Percentiles rank a stretch among this genome's conserved stretches.
Conservation (phyloP, 2,113 vertebrate species). For the Myotis brandtii region DNA sequence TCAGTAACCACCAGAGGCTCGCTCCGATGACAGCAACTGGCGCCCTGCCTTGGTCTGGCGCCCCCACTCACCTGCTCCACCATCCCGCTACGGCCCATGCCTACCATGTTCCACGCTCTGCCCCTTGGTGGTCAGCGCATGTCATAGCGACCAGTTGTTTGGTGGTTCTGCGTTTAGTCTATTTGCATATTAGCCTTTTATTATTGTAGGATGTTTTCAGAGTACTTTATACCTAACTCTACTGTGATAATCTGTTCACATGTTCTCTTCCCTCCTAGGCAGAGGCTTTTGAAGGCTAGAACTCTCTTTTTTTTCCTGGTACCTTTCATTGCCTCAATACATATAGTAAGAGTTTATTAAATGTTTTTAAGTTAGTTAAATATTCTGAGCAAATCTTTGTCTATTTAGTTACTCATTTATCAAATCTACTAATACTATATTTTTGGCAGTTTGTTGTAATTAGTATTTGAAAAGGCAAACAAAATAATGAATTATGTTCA, state of each 20-base stretch:
- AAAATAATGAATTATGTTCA: neutral
- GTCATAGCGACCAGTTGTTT: too few species aligned
- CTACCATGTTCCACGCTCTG: too few species aligned
- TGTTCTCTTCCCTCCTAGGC: slow-evolving; percentile 8
- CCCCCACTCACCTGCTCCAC: too few species aligned
- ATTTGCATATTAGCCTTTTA: too few species aligned
- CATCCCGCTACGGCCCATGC: too few species aligned
- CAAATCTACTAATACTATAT: neutral
- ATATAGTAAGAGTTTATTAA: neutral
- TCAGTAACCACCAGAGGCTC: too few species aligned
- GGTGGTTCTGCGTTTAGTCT: too few species aligned
- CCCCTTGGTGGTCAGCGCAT: too few species aligned
- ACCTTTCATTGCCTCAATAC: neutral
- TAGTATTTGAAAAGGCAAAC: slow-evolving; percentile 12
- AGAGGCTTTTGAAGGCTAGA: neutral
- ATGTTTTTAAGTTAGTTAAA: neutral
- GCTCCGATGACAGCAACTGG: too few species aligned
- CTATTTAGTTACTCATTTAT: neutral
- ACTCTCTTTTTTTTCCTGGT: neutral
- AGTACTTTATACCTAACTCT: neutral
- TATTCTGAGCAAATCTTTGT: neutral
- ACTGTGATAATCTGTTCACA: neutral
- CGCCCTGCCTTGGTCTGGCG: too few species aligned
- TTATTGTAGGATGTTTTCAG: neutral
- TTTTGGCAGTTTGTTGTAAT: neutral